Conservation (phyloP, 2,797 vertebrate genomes). For the Pagetopsis macropterus region DNA sequence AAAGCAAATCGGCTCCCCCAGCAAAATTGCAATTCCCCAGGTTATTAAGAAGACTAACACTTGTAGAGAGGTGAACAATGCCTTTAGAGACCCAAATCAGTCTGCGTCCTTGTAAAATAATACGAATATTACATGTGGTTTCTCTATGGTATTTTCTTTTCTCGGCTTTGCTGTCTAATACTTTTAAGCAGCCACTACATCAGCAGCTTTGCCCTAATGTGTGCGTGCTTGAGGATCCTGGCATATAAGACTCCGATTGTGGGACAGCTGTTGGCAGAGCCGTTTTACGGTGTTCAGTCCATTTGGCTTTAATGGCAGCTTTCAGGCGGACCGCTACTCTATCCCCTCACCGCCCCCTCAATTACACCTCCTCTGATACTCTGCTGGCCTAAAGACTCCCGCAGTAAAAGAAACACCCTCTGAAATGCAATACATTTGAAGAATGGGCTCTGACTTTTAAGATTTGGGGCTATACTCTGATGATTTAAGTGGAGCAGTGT, state of each 20-base stretch:
- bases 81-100: conserved; percentile 33
- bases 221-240: conserved; percentile 56
- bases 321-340: conserved; percentile 80
- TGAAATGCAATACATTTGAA: conserved; percentile 82
- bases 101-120: conserved; percentile 43
- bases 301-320: conserved; percentile 85
- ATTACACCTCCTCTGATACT: conserved; percentile 85
- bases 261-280: conserved; percentile 83
- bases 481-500: conserved; percentile 57
- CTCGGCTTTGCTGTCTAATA: conserved; percentile 55
- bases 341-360: conserved; percentile 83
- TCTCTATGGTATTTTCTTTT: conserved; percentile 46
- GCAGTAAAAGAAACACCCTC: conserved; percentile 69
- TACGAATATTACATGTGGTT: conserved; percentile 42
- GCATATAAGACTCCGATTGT: conserved; percentile 75
- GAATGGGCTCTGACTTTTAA: conserved; percentile 75
- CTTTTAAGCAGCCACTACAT: conserved; percentile 60
- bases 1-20: conserved; percentile 47
- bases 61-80: conserved; percentile 28
- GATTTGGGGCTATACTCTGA: conserved; percentile 63
- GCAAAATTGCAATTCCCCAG: conserved; percentile 38
- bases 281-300: conserved; percentile 81
- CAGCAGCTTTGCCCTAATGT: conserved; percentile 42
- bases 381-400: conserved; percentile 76
- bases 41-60: conserved; percentile 31